Conservation (phyloP, 1,140 invertebrate species). For the Magallana ariakensis region DNA sequence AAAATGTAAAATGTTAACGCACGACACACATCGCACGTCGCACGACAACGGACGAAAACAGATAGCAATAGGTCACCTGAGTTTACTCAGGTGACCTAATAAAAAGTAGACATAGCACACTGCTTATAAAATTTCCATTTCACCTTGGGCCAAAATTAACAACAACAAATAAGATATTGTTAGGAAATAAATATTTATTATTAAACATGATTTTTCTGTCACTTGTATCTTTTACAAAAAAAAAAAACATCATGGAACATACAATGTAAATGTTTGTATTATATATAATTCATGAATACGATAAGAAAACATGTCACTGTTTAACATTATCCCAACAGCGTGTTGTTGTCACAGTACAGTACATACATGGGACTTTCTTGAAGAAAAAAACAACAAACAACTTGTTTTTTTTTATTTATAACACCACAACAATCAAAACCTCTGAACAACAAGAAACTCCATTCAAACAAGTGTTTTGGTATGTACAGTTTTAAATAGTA, state of each 20-base stretch:
- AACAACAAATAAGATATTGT: not conserved
- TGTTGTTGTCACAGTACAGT: not conserved
- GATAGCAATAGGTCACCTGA: no score
- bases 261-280: not conserved
- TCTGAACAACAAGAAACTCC: constrained; percentile 35
- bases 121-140: no score
- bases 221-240: not conserved
- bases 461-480: constrained; percentile 18
- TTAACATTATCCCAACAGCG: not conserved
- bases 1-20: no score
- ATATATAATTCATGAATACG: constrained; percentile 4
- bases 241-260: constrained; percentile 20
- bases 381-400: constrained; percentile 24
- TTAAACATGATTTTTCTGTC: constrained; percentile 26
- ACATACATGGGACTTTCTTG: constrained; percentile 8
- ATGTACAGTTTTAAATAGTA: constrained; percentile 33
- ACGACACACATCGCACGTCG: no score
- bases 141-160: no score
- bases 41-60: no score
- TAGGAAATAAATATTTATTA: constrained; percentile 34
- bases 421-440: constrained; percentile 31
- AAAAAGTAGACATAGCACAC: no score
- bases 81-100: no score
- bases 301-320: constrained; percentile 15
- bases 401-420: not conserved